phyloP scores from a whole-genome alignment of 2,113 vertebrate genomes.

The Hydrochoerus hydrochaeris region DNA sequence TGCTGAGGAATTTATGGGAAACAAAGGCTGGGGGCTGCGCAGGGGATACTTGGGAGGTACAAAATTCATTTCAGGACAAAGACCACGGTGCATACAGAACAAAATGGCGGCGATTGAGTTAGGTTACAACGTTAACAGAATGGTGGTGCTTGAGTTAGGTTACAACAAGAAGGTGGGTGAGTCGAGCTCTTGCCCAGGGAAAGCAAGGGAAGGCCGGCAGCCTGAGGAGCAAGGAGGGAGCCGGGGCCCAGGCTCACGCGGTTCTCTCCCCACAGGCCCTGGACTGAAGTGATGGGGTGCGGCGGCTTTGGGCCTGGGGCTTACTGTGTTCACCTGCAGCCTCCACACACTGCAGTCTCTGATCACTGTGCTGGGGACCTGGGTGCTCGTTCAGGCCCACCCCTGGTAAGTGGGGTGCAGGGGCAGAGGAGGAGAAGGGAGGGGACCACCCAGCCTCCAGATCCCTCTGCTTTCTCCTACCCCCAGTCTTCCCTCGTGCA shows the following conservation, averaged over 20 bases:
- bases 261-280: slow-evolving; percentile 84
- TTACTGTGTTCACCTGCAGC: slow-evolving; percentile 89
- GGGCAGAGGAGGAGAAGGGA: slow-evolving; percentile 55
- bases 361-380: slow-evolving; percentile 91
- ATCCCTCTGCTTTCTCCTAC: neutral
- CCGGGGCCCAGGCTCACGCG: neutral
- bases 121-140: too few relatives aligned
- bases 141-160: too few relatives aligned
- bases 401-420: slow-evolving; percentile 84
- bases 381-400: slow-evolving; percentile 90
- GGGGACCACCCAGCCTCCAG: neutral
- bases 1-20: too few relatives aligned
- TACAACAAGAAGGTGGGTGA: too few relatives aligned
- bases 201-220: neutral
- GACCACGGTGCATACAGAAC: too few relatives aligned
- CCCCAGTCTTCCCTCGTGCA: neutral
- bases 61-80: too few relatives aligned
- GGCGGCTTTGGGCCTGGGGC: slow-evolving; percentile 88
- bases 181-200: slow-evolving; percentile 55
- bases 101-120: too few relatives aligned
- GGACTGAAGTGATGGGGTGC: slow-evolving; percentile 89
- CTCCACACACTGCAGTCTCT: slow-evolving; percentile 92
- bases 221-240: neutral
- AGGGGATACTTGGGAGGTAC: too few relatives aligned
- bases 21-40: too few relatives aligned